phyloP scores from a whole-genome alignment of 2,113 vertebrate genomes.

The Larimichthys crocea region DNA sequence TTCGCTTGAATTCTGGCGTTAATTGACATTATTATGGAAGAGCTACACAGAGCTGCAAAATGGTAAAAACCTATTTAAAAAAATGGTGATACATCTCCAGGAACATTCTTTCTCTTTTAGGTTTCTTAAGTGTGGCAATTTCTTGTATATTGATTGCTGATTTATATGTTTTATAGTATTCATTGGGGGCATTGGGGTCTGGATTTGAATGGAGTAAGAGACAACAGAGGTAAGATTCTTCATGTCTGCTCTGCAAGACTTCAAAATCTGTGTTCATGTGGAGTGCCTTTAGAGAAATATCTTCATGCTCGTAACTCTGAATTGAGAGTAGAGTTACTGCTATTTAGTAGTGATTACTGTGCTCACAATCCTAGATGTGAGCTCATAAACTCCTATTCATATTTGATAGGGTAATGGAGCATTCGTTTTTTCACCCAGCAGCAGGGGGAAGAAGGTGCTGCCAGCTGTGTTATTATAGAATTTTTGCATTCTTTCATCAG shows the following conservation, averaged over 20 bases:
- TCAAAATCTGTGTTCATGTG: conserved; percentile 31
- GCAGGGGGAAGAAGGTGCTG: conserved; percentile 30
- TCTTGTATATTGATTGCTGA: too few species aligned
- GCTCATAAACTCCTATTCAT: conserved; percentile 66
- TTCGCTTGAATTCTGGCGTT: too few species aligned
- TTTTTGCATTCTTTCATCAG: conserved; percentile 47
- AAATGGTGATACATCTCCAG: too few species aligned
- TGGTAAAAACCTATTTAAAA: too few species aligned
- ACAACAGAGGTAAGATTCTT: not conserved
- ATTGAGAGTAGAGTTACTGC: conserved; percentile 8
- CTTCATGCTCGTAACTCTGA: conserved; percentile 34
- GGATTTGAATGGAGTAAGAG: not conserved
- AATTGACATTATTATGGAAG: too few species aligned
- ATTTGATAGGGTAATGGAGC: conserved; percentile 71
- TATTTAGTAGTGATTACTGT: conserved; percentile 60
- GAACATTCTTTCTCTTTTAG: too few species aligned
- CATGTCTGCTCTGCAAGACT: conserved; percentile 1
- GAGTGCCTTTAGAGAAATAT: conserved; percentile 29
- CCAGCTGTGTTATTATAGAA: conserved; percentile 60
- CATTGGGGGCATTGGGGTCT: too few species aligned
- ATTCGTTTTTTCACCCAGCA: conserved; percentile 57
- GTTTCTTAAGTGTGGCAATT: too few species aligned
- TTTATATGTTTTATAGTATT: too few species aligned
- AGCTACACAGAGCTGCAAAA: too few species aligned
- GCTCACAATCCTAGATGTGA: conserved; percentile 53